Evolutionary conservation across 2,113 vertebrate genomes (phyloP).

Genomic region (Forbesichthys agassizii): DNA sequence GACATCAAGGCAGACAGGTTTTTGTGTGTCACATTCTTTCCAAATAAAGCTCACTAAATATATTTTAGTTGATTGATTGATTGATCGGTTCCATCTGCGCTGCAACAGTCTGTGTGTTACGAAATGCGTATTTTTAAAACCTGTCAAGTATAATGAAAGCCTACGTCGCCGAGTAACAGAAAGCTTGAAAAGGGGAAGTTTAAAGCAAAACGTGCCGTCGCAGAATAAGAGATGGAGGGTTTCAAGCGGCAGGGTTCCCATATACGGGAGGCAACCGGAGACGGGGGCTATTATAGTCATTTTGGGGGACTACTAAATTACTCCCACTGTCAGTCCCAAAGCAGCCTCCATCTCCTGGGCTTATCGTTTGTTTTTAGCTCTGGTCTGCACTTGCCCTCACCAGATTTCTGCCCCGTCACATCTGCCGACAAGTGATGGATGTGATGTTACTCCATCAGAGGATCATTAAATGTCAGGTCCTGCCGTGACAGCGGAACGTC

Average conservation of each 20-base stretch:
- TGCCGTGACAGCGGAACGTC: slow-evolving; percentile 79
- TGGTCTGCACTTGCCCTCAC: slow-evolving; percentile 71
- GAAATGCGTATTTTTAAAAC: no score
- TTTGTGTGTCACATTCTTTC: slow-evolving; percentile 22
- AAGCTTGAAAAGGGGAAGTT: neutral
- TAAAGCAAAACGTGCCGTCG: neutral
- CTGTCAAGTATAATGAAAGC: no score
- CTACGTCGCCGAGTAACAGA: neutral
- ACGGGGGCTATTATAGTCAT: slow-evolving; percentile 18
- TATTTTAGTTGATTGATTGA: slow-evolving; percentile 20
- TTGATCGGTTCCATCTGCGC: slow-evolving; percentile 13
- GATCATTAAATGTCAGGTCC: slow-evolving; percentile 90
- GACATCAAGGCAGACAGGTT: neutral
- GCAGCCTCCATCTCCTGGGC: slow-evolving; percentile 5
- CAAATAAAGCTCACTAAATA: slow-evolving; percentile 23
- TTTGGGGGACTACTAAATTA: slow-evolving; percentile 34
- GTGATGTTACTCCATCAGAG: slow-evolving; percentile 82
- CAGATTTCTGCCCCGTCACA: slow-evolving; percentile 79
- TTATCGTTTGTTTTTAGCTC: slow-evolving; percentile 30
- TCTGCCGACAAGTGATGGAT: slow-evolving; percentile 81
- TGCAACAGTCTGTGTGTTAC: no score
- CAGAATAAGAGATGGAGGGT: neutral
- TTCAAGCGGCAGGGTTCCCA: neutral
- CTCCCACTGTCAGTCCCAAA: slow-evolving; percentile 40
- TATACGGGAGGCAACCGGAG: slow-evolving; percentile 4